Evolutionary conservation across 2,888 invertebrate genomes (phyloP).

Genomic region (Acleris holmiana): DNA sequence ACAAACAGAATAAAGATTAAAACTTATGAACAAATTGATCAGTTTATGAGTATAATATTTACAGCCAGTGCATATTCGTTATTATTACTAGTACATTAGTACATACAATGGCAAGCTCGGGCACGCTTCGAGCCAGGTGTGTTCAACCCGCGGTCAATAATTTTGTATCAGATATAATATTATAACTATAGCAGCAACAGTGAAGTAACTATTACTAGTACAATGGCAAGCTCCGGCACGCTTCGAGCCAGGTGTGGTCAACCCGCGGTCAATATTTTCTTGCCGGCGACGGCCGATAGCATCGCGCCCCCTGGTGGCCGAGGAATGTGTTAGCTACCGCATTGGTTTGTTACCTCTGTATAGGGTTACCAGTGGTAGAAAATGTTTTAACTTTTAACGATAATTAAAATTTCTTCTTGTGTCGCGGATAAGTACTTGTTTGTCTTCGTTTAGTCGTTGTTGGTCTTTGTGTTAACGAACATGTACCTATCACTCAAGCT

Average conservation of each 20-base stretch:
- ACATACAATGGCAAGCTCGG: too few species aligned
- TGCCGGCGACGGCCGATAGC: conserved; percentile 57
- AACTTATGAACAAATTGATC: too few species aligned
- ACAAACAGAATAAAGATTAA: too few species aligned
- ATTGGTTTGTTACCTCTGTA: conserved; percentile 24
- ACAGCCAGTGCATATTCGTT: too few species aligned
- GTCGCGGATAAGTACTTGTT: too few species aligned
- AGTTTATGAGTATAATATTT: too few species aligned
- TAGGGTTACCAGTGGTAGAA: conserved; percentile 30
- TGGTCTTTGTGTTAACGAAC: too few species aligned
- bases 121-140: neutral
- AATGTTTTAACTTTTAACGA: neutral
- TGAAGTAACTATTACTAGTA: neutral
- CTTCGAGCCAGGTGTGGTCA: conserved; percentile 35
- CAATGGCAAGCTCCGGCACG: conserved; percentile 20
- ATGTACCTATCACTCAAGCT: too few species aligned
- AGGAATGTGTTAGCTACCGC: conserved; percentile 36
- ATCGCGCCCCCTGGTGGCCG: conserved; percentile 56
- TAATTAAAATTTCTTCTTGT: too few species aligned
- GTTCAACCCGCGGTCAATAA: conserved; percentile 1
- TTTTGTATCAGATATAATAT: conserved; percentile 10
- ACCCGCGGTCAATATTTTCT: conserved; percentile 52
- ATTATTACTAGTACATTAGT: too few species aligned
- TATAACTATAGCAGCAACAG: too few species aligned
- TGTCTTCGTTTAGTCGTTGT: too few species aligned